Evolutionary conservation across 2,888 invertebrate species (phyloP).

Genomic region (Pachliopta kotzebuea): DNA sequence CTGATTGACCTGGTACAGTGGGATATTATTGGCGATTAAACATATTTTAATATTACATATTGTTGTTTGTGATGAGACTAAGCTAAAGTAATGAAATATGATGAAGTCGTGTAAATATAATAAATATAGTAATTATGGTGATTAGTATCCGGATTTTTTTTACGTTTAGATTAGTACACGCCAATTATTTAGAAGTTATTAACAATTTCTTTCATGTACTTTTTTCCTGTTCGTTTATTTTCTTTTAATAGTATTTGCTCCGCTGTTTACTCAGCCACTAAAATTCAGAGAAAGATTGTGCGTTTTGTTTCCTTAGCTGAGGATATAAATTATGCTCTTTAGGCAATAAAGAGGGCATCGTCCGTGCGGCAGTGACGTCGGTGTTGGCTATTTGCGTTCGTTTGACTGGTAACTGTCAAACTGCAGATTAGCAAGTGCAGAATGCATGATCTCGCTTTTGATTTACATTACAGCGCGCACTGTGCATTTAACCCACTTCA

Average conservation of each 20-base stretch:
- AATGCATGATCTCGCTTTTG: constrained; percentile 47
- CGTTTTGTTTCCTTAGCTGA: constrained; percentile 32
- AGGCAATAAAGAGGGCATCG: constrained; percentile 53
- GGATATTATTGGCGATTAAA: not conserved
- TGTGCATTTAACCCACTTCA: constrained; percentile 36
- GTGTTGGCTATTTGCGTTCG: constrained; percentile 57
- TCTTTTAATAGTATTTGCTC: not conserved
- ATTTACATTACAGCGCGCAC: constrained; percentile 42
- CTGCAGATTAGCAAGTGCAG: constrained; percentile 50
- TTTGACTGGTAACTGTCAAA: constrained; percentile 63
- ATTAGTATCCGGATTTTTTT: not conserved
- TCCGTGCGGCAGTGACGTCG: constrained; percentile 56
- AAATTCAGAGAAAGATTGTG: constrained; percentile 25
- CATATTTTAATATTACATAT: constrained; percentile 2
- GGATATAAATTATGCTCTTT: constrained; percentile 24
- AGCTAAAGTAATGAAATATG: constrained; percentile 3
- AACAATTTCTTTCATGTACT: too few relatives aligned
- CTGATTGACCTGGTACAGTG: too few relatives aligned
- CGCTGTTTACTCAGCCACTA: constrained; percentile 6
- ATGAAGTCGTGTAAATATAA: not conserved
- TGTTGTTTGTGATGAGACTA: not conserved
- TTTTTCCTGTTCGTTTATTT: not conserved
- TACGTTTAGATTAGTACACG: too few relatives aligned
- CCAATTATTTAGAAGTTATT: not conserved
- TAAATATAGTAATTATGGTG: not conserved